These are phyloP conservation scores for Drosophila arawakana DNA, from an alignment of 1,140 invertebrate species.

Conservation along the genomic window DNA sequence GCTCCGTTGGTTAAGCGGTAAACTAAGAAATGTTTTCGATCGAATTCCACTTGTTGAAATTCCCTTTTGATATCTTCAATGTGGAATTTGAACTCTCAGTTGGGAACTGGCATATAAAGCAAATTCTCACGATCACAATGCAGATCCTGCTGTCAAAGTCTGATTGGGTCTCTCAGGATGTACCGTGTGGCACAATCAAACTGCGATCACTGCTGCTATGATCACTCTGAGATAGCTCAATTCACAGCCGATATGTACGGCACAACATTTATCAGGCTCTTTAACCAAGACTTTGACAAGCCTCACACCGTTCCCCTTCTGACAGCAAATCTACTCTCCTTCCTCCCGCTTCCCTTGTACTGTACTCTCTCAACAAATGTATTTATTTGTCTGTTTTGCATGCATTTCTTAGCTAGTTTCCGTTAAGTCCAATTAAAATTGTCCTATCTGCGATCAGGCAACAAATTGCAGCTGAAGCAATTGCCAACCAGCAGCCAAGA, in stretches of 20 bases:
- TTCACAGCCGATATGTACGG: constrained; percentile 28
- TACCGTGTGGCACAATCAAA: constrained; percentile 59
- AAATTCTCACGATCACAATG: constrained; percentile 71
- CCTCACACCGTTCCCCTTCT: not conserved
- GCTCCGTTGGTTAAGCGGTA: too few relatives aligned
- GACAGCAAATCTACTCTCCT: not conserved
- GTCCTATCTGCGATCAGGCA: constrained; percentile 71
- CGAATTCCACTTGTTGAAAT: too few relatives aligned
- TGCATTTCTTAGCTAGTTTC: constrained; percentile 66
- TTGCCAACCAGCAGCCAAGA: constrained; percentile 44
- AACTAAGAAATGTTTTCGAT: too few relatives aligned
- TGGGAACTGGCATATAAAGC: constrained; percentile 17
- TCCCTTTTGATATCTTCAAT: not conserved
- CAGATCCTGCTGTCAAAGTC: constrained; percentile 49
- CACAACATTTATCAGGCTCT: constrained; percentile 25
- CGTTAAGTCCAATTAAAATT: constrained; percentile 76
- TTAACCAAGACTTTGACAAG: constrained; percentile 34
- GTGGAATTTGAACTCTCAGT: constrained; percentile 34
- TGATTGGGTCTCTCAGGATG: constrained; percentile 57
- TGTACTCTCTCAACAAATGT: constrained; percentile 17
- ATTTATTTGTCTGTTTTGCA: constrained; percentile 52
- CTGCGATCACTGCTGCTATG: constrained; percentile 54
- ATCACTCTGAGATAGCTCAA: constrained; percentile 53
- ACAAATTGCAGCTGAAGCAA: constrained; percentile 47
- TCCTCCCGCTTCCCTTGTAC: too few relatives aligned